These are phyloP conservation scores for Diplodus puntazzo DNA, from an alignment of 2,797 vertebrate genomes.

Conservation along the genomic window DNA sequence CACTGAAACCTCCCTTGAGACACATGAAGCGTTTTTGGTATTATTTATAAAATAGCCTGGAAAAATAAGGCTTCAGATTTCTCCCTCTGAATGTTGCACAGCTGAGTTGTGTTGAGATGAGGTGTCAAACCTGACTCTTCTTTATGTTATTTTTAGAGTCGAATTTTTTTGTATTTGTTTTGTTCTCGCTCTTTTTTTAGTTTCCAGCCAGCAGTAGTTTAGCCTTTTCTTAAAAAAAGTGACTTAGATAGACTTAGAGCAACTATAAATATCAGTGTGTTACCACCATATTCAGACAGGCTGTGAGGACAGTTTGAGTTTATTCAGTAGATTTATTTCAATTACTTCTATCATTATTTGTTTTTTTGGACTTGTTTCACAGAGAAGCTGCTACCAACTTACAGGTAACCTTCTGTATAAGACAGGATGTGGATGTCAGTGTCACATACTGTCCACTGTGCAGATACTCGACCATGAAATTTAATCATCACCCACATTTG, in stretches of 20 bases:
- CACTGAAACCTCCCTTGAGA: slow-evolving; percentile 53
- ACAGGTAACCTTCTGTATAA: not conserved
- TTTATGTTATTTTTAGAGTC: slow-evolving; percentile 60
- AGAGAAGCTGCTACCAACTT: not conserved
- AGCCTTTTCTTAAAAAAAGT: slow-evolving; percentile 9
- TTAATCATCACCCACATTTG: not conserved
- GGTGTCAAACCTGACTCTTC: slow-evolving; percentile 46
- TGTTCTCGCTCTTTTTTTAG: slow-evolving; percentile 17
- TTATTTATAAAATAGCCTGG: slow-evolving; percentile 55
- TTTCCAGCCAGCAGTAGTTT: slow-evolving; percentile 2
- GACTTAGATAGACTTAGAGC: slow-evolving; percentile 24
- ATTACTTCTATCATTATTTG: slow-evolving; percentile 1
- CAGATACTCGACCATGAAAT: not conserved
- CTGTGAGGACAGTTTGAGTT: slow-evolving; percentile 7
- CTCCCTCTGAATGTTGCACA: slow-evolving; percentile 34
- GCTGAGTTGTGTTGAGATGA: slow-evolving; percentile 42
- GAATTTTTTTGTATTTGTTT: slow-evolving; percentile 17
- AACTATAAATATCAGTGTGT: slow-evolving; percentile 4
- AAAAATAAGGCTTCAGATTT: slow-evolving; percentile 26
- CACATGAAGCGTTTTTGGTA: slow-evolving; percentile 39
- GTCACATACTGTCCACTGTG: not conserved
- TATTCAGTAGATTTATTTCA: not conserved
- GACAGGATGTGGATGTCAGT: slow-evolving; percentile 2
- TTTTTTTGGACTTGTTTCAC: not conserved
- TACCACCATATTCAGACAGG: not conserved